Percentiles rank a stretch among this genome's conserved stretches.
phyloP scores from a whole-genome alignment of 2,888 invertebrate species.

The Metalampra italica region DNA sequence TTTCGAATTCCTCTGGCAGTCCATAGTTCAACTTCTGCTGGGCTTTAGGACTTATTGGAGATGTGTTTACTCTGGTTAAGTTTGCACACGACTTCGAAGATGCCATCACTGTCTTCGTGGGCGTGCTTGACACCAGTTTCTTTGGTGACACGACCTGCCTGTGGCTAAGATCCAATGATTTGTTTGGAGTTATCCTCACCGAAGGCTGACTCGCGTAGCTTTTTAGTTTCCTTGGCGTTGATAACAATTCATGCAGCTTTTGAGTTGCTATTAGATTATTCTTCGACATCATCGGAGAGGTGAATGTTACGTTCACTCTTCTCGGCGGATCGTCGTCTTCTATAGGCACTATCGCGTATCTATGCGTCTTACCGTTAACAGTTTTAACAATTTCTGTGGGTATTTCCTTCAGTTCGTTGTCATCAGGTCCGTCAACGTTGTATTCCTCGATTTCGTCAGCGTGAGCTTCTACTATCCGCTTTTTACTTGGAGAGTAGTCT shows the following conservation, averaged over 20 bases:
- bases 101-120: conserved; percentile 60
- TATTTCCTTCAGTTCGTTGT: conserved; percentile 76
- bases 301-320: conserved; percentile 59
- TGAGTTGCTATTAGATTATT: conserved; percentile 85
- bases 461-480: conserved; percentile 64
- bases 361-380: conserved; percentile 77
- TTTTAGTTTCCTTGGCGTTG: conserved; percentile 83
- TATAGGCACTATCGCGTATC: conserved; percentile 80
- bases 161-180: conserved; percentile 35
- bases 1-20: conserved; percentile 43
- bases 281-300: conserved; percentile 67
- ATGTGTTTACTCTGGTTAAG: conserved; percentile 44
- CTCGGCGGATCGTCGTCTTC: conserved; percentile 72
- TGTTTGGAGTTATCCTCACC: conserved; percentile 61
- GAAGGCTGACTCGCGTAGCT: conserved; percentile 74
- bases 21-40: conserved; percentile 79
- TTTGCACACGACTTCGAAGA: conserved; percentile 71
- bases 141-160: conserved; percentile 42
- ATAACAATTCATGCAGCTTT: conserved; percentile 85
- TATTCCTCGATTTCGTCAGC: conserved; percentile 70
- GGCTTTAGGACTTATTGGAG: conserved; percentile 72
- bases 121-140: conserved; percentile 60
- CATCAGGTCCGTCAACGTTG: conserved; percentile 77
- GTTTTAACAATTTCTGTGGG: conserved; percentile 80
- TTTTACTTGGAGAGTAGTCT: conserved; percentile 71